Base-by-base conservation (phyloP, 2,888 invertebrate genomes). In the Lithodes maja region DNA sequence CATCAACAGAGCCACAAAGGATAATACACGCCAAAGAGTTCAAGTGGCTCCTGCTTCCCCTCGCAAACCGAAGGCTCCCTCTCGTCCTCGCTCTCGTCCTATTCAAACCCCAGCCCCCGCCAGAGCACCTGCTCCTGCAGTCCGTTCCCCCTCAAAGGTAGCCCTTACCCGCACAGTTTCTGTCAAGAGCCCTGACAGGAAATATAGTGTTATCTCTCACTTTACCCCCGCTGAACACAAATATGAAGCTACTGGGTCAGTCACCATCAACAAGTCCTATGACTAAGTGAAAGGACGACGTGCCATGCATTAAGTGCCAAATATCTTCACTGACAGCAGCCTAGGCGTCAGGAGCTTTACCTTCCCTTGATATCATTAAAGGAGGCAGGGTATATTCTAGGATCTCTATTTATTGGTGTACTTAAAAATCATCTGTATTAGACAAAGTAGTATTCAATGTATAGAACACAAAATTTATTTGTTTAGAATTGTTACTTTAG, bases 241-340 rank as follows among this genome's bases (percentile, higher is more conserved):
- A 15, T 89, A 89, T 54, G 89, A 89, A 71, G 89, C 89, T 49
- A 82, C 81, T 9, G 89, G 89, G 50, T 83, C 82, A 15, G 90
- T 91, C n/a, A 78, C 82, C 75, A 89, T 91, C 54, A 15, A 81
- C 17, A 2, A n/a, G 68, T 81, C 81, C 0, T 50, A 33, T 3
- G 68, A 33, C 12, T 81, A 1, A 81, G 3, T 81, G 49, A 17
- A 9, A 15, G 3, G 68, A 68, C 3, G 68, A 81, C 33, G 2
- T n/a, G n/a, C 68, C 68, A 49, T 3, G 49, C 71, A 71, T 12
- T 17, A 71, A 71, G 71, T 71, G 71, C 71, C 71, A 71, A 71
- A 71, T 71, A 71, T 17, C 17, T 71, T 71, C 71, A 71, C 71
- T 71, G 61, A 61, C 17, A 5, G 3, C 71, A 71, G 71, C n/a